Base-by-base conservation (phyloP, 2,888 invertebrate genomes). In the Drosophila diplacantha region DNA sequence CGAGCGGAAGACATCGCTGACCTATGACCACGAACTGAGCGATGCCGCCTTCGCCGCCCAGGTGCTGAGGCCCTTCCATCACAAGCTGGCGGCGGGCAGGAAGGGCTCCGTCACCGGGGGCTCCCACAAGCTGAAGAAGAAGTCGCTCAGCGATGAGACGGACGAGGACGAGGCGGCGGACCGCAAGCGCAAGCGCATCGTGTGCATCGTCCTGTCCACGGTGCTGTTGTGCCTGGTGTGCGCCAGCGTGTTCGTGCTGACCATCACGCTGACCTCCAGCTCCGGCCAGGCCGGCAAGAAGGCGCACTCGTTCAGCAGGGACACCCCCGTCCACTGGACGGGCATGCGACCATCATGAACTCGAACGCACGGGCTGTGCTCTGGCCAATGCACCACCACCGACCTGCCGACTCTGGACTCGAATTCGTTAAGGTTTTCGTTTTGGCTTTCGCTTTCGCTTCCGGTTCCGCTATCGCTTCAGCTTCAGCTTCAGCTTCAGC, bases 231-330 rank as follows among this genome's bases (percentile, higher is more conserved):
- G 94, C 86, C 90, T 94, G 81, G 91, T 93, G 74, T 90, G 92
- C 81, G 92, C 93, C 63, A 92, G 94, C 81, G 91, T 94, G 71
- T 91, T 94, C 83, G 93, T 93, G 82, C 93, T 95, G 85, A 91
- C 94, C 85, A 91, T 94, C 82, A 94, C 94, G 57, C 90, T 95
- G 86, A 94, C 93, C 46, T 93, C 92, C 77, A 92, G 92, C 81
- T 89, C 91, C 65, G 91, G 92, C 67, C 91, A 91, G 87, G 90
- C 90, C 86, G 91, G 92, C 87, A 91, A 91, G 88, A 91, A 91
- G 90, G 90, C 91, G 88, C 91, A 91, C 88, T 91, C 91, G 87
- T 91, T 91, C 89, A 91, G 91, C 67, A 85, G 89, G 59, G 88
- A 89, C 67, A 87, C 87, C 52, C 89, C 89, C 20, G 89, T 89